phyloP scores from a whole-genome alignment of 2,888 invertebrate species.

The Pegoplata infirma region DNA sequence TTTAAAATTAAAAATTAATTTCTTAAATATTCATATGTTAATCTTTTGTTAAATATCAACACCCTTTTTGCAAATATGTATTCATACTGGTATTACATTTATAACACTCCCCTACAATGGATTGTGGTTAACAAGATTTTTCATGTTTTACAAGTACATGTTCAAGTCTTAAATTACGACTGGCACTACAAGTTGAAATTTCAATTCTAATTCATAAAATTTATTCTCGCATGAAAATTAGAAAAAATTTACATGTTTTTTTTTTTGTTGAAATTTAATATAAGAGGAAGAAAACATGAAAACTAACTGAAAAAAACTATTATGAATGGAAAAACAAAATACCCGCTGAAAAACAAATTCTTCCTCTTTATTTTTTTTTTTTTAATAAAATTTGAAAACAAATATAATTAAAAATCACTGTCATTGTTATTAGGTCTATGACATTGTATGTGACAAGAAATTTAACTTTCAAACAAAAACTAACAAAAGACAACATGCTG shows the following conservation, averaged over 20 bases:
- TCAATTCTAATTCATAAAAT: conserved; percentile 25
- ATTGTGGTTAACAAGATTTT: conserved; percentile 28
- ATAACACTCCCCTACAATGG: conserved; percentile 4
- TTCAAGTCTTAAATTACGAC: conserved; percentile 19
- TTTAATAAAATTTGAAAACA: conserved; percentile 27
- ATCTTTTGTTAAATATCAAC: no score
- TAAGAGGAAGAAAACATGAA: conserved; percentile 15
- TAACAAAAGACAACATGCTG: conserved; percentile 11
- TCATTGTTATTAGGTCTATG: conserved; percentile 27
- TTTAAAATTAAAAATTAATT: no score
- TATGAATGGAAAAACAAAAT: background rate
- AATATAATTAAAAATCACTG: conserved; percentile 38
- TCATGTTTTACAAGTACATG: conserved; percentile 24
- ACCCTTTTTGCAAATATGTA: no score
- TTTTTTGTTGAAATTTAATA: conserved; percentile 33
- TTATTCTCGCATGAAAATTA: conserved; percentile 51
- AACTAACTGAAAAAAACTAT: background rate
- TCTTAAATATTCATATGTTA: no score
- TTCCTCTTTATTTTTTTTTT: background rate
- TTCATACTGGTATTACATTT: background rate
- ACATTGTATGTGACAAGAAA: conserved; percentile 33
- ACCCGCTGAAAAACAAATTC: background rate
- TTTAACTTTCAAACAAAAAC: background rate
- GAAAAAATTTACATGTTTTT: background rate
- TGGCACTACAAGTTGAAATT: conserved; percentile 8